These are phyloP conservation scores for Leucozona laternaria DNA, from an alignment of 2,888 invertebrate genomes.

Conservation along the genomic window DNA sequence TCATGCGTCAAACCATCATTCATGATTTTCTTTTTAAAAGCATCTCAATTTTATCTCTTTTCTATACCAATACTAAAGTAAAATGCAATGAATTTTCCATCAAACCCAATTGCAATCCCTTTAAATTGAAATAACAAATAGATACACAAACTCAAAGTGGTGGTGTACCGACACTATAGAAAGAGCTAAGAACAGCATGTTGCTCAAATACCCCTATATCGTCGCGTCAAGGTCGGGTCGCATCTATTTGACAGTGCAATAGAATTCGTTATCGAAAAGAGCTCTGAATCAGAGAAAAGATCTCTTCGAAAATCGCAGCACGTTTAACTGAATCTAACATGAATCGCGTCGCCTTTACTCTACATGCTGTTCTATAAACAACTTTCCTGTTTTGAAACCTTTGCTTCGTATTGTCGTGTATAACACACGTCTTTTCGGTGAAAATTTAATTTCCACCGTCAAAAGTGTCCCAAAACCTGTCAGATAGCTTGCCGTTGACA, in stretches of 20 bases:
- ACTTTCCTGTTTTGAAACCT: conserved; percentile 17
- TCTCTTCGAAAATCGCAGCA: conserved; percentile 14
- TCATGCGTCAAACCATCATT: conserved; percentile 1
- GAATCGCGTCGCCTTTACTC: too few relatives aligned
- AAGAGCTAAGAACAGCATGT: neutral
- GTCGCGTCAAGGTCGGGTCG: neutral
- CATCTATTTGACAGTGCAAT: conserved; percentile 11
- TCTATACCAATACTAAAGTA: neutral
- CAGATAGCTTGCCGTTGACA: conserved; percentile 34
- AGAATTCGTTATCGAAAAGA: neutral
- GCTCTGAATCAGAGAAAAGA: conserved; percentile 13
- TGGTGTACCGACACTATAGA: neutral
- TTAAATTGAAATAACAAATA: conserved; percentile 32
- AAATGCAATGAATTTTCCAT: conserved; percentile 33
- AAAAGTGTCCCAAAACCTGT: conserved; percentile 35
- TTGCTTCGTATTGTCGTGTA: neutral
- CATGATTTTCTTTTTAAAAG: neutral
- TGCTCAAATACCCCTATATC: neutral
- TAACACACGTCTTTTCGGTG: neutral
- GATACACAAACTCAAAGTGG: conserved; percentile 6
- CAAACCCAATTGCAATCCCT: neutral
- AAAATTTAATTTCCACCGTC: conserved; percentile 50
- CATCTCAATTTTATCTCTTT: conserved; percentile 1
- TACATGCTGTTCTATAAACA: neutral
- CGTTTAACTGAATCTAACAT: too few relatives aligned